Evolutionary conservation across 2,113 vertebrate genomes (phyloP).

Genomic region (Catagonus wagneri): DNA sequence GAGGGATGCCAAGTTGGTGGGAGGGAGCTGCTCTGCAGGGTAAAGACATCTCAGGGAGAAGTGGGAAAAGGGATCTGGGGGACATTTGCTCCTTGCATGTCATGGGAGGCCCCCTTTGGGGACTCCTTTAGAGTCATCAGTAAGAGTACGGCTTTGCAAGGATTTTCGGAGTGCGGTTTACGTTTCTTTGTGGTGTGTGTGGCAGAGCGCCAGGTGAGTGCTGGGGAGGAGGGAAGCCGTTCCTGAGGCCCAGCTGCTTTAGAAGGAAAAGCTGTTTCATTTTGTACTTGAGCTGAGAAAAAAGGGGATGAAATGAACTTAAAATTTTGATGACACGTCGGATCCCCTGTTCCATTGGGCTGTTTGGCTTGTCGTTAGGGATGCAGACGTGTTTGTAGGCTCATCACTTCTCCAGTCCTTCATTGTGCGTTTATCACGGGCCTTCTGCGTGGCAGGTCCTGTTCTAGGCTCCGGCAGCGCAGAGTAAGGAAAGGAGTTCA

Average conservation of each 20-base stretch:
- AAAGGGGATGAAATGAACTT: background rate
- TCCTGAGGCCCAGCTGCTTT: background rate
- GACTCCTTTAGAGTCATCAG: slow-evolving; percentile 3
- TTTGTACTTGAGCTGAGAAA: background rate
- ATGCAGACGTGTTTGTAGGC: background rate
- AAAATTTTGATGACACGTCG: background rate
- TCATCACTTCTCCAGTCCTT: background rate
- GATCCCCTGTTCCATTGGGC: background rate
- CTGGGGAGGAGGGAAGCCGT: background rate
- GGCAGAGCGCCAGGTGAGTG: background rate
- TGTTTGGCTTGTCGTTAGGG: background rate
- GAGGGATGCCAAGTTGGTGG: accelerated
- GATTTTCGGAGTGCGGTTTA: background rate
- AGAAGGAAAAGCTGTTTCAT: background rate
- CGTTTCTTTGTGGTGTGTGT: background rate
- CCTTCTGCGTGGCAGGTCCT: background rate
- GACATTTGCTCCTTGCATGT: background rate
- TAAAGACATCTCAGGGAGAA: background rate
- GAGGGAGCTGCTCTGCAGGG: background rate
- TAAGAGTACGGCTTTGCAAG: slow-evolving; percentile 36
- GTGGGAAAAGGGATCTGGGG: background rate
- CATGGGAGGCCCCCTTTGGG: background rate
- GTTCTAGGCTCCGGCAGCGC: background rate
- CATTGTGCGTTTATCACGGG: too few species aligned
- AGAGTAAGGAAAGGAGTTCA: background rate